A percentile compares a stretch with the other conserved stretches of the same genome.
Evolutionary conservation across 2,888 invertebrate genomes (phyloP).

Genomic region (Hypsopygia costalis): DNA sequence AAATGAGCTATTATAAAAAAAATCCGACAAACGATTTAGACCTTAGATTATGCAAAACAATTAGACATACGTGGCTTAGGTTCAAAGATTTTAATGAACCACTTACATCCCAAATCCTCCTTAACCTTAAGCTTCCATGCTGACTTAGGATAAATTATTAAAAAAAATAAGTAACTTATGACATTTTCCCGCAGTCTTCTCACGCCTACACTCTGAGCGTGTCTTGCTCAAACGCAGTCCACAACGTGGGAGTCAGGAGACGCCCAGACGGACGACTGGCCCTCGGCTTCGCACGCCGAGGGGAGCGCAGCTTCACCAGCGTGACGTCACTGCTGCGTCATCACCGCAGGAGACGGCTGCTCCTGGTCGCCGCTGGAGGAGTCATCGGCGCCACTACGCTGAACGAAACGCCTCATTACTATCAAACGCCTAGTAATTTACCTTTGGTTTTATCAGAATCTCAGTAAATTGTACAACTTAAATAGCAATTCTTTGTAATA

Average conservation of each 20-base stretch:
- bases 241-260: conserved; percentile 79
- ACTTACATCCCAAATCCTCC: too few species aligned
- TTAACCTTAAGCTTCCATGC: too few species aligned
- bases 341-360: conserved; percentile 73
- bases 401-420: conserved; percentile 62
- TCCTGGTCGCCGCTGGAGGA: conserved; percentile 72
- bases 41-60: too few species aligned
- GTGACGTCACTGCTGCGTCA: conserved; percentile 76
- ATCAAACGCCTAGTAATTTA: conserved; percentile 62
- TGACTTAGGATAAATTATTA: too few species aligned
- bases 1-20: too few species aligned
- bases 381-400: conserved; percentile 75
- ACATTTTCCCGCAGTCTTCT: conserved; percentile 52
- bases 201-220: conserved; percentile 79
- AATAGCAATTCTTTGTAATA: too few species aligned
- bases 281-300: conserved; percentile 74
- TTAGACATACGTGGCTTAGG: too few species aligned
- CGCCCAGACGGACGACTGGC: conserved; percentile 76
- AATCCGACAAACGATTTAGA: too few species aligned
- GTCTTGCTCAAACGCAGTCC: conserved; percentile 71
- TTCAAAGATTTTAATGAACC: too few species aligned
- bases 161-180: too few species aligned
- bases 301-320: conserved; percentile 74
- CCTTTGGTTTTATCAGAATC: conserved; percentile 27
- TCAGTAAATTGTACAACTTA: too few species aligned